Evolutionary conservation across 2,888 invertebrate species (phyloP), one percentile per base, ranked within the genome.

Genomic region (Venusia cambrica): DNA sequence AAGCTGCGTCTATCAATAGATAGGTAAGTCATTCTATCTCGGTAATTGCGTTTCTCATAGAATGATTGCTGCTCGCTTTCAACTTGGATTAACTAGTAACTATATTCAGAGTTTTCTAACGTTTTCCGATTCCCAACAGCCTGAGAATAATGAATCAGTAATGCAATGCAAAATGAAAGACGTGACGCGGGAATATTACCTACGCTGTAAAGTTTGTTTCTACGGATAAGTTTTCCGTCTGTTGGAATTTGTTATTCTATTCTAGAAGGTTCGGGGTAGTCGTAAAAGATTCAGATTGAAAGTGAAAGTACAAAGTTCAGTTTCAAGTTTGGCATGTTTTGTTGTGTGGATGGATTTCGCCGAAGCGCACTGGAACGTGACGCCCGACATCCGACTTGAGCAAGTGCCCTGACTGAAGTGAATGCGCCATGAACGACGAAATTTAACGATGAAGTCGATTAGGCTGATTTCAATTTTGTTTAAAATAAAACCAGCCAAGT

Each of bases 311-410:
- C 55, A 62, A 64, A 62, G 61, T 58, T 63, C 55, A 52, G 51
- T 57, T 54, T 49, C 47, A 57, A 50, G 56, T 60, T 51, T 36
- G 38, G 15, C 38, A 48, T 50, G 52, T 55, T 26, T 51, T 54
- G 49, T 46, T 38, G 40, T 33, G 51, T 31, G 46, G 40, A 50
- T 51, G 60, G 56, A 62, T 71, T 77, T 76, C 74, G 67, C 56
- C 57, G 72, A 74, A 75, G 67, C 54, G 68, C 70, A 69, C 29
- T 71, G 69, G 57, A 63, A 66, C 69, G 73, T 76, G 67, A 73
- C 73, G 66, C 64, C 57, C 55, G 61, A 62, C 63, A 66, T 68
- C 69, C 65, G 62, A 63, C 55, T 74, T 74, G 57, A 48, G 68
- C 65, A 78, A 77, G 64, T 69, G 68, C 70, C 69, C 58, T 46